Evolutionary conservation across 2,888 invertebrate genomes (phyloP), one percentile per base, ranked within the genome.

Genomic region (Helicoverpa assulta): DNA sequence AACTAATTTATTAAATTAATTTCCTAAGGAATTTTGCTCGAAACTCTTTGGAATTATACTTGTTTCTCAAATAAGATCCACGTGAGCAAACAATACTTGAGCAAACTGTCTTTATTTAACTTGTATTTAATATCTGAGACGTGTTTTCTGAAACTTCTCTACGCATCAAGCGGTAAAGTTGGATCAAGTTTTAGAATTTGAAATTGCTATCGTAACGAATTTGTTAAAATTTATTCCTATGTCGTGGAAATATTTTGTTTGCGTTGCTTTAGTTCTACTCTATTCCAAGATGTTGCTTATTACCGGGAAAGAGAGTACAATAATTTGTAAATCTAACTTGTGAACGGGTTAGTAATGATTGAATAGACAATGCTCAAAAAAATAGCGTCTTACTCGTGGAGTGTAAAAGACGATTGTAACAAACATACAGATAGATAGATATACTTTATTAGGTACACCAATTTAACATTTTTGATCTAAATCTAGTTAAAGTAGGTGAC

Each of bases 71-170:
- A 91, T 91, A 89, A 87, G 88, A 90, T 90, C 86, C 91, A 92
- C 91, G 89, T 91, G 90, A 91, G 89, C 87, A 87, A 88, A 91
- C 90, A 92, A 90, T 90, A 88, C 91, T 92, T 85, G 85, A 73
- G 86, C 85, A 84, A 91, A 92, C 88, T 91, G 92, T 93, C 92
- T 92, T 92, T 91, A 92, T 93, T 91, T 92, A 90, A 93, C 91
- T 94, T 93, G 91, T 94, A 92, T 94, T 93, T 93, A 93, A 95
- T 94, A 94, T 93, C 84, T 87, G 88, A 85, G 88, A 93, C 93
- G 92, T 92, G 93, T 94, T 93, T 92, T 89, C 86, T 78, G 69
- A 81, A 90, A 94, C 86, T 93, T 92, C 80, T 76, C 80, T 85
- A 85, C 85, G 88, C 89, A 89, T 85, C 85, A 85, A 83, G 83